Percentiles rank a stretch among this genome's conserved stretches.
phyloP scores from a whole-genome alignment of 2,113 vertebrate species.

The Candoia aspera region DNA sequence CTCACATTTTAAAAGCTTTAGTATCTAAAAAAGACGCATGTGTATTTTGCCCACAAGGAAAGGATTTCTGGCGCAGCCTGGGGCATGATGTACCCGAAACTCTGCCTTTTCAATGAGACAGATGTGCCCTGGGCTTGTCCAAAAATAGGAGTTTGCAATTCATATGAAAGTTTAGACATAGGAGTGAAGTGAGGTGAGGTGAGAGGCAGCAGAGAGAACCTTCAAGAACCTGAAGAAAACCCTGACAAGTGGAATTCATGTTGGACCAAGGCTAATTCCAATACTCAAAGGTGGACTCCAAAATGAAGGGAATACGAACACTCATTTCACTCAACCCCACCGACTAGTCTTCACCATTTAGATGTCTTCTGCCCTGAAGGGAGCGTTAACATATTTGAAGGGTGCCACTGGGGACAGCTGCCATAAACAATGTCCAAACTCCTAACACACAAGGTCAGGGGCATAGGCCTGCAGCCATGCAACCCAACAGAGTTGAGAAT shows the following conservation, averaged over 20 bases:
- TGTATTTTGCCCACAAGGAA: too few relatives aligned
- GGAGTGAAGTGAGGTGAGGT: not conserved
- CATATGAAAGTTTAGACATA: not conserved
- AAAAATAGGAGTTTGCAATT: not conserved
- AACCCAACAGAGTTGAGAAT: not conserved
- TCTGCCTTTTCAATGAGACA: too few relatives aligned
- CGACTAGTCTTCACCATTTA: too few relatives aligned
- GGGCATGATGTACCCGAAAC: not conserved
- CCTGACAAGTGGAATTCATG: not conserved
- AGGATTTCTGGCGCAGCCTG: not conserved
- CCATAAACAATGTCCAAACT: not conserved
- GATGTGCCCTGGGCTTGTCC: not conserved
- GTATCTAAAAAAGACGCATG: not conserved
- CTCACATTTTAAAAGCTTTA: not conserved
- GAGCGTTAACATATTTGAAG: not conserved
- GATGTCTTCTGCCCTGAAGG: not conserved
- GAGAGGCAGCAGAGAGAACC: not conserved
- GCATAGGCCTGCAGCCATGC: not conserved
- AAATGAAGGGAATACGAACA: conserved; percentile 11
- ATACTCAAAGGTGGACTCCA: not conserved
- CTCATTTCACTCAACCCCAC: not conserved
- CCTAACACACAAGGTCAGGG: not conserved
- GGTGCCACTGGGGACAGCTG: not conserved
- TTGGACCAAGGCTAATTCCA: not conserved
- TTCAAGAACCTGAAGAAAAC: not conserved